Evolutionary conservation across 2,797 vertebrate species (phyloP).

Genomic region (Atherinosoma microstoma): DNA sequence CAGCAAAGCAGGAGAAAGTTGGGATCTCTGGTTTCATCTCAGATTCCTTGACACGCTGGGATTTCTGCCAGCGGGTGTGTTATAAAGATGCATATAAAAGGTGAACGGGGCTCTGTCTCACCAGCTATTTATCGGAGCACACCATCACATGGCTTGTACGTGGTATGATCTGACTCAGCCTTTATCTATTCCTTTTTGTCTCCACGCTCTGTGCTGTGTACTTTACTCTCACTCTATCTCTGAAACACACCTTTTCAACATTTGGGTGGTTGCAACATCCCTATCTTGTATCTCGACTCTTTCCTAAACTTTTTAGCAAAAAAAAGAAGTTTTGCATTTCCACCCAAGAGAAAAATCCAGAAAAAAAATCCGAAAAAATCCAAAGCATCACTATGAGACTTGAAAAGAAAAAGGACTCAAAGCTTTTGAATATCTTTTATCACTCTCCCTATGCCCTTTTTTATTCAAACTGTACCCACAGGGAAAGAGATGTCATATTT

Average conservation of each 20-base stretch:
- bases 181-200: slow-evolving; percentile 53
- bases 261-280: slow-evolving; percentile 50
- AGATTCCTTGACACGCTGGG: slow-evolving; percentile 43
- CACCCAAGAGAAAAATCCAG: slow-evolving; percentile 60
- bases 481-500: slow-evolving; percentile 52
- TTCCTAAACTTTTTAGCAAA: slow-evolving; percentile 62
- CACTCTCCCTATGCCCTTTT: slow-evolving; percentile 41
- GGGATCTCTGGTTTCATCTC: slow-evolving; percentile 47
- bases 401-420: slow-evolving; percentile 66
- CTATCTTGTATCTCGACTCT: slow-evolving; percentile 38
- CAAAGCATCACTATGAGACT: slow-evolving; percentile 67
- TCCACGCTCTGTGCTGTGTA: slow-evolving; percentile 29
- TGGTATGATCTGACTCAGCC: slow-evolving; percentile 52
- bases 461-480: slow-evolving; percentile 42
- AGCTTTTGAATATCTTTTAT: slow-evolving; percentile 64
- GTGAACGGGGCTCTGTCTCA: slow-evolving; percentile 54
- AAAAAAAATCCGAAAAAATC: slow-evolving; percentile 51
- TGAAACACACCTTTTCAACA: slow-evolving; percentile 52
- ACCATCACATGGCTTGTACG: slow-evolving; percentile 51
- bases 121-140: slow-evolving; percentile 49
- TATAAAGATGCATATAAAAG: slow-evolving; percentile 52
- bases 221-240: slow-evolving; percentile 66
- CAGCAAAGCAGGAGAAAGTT: slow-evolving; percentile 31
- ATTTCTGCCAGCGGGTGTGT: slow-evolving; percentile 45
- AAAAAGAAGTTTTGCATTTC: slow-evolving; percentile 60